These are phyloP conservation scores for Tapirus terrestris DNA, from an alignment of 2,113 vertebrate species.

Conservation along the genomic window DNA sequence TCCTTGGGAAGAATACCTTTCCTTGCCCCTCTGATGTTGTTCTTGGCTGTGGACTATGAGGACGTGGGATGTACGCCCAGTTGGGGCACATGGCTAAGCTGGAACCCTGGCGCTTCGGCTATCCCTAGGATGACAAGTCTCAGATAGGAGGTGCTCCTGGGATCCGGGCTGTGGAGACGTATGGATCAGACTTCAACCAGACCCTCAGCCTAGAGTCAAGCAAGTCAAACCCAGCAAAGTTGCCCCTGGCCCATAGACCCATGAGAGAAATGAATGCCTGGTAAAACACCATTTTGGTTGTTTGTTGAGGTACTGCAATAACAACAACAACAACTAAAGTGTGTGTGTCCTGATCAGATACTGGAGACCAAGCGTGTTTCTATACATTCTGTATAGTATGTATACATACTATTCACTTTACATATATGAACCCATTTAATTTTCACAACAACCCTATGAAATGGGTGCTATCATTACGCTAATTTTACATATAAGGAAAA, in stretches of 20 bases:
- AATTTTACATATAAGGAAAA: background rate
- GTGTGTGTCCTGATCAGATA: fast-evolving
- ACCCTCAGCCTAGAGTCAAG: background rate
- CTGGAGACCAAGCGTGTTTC: background rate
- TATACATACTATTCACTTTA: no score
- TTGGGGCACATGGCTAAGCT: no score
- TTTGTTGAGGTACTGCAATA: background rate
- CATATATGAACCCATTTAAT: background rate
- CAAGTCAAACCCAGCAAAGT: background rate
- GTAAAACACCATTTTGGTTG: background rate
- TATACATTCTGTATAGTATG: background rate
- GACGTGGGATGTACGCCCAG: background rate
- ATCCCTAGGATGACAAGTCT: background rate
- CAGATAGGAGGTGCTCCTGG: background rate
- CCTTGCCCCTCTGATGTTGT: no score
- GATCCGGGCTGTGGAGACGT: background rate
- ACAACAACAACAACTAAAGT: no score
- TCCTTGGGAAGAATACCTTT: background rate
- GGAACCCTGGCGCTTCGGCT: background rate
- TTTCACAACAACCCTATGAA: background rate
- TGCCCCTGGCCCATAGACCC: background rate
- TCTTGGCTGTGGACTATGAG: background rate
- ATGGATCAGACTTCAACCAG: background rate
- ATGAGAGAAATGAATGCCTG: fast-evolving
- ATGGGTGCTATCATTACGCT: background rate